Conservation (phyloP, 2,113 vertebrate genomes). For the Tamias sibiricus region DNA sequence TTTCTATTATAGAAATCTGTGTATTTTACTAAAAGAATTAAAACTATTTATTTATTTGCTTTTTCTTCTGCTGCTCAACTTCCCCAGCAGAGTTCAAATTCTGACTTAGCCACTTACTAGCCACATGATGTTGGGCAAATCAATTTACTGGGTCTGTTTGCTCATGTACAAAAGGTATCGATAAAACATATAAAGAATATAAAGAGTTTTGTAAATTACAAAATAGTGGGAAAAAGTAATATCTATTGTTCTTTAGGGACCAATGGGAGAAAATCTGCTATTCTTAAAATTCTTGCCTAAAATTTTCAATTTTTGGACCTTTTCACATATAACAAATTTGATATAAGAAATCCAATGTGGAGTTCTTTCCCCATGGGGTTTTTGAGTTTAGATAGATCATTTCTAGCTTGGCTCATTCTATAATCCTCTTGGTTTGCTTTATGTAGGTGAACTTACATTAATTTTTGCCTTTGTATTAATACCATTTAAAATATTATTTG, state of each 20-base stretch:
- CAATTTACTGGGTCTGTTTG: background rate
- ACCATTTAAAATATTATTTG: background rate
- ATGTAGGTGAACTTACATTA: background rate
- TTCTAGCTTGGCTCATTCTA: background rate
- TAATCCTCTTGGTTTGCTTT: background rate
- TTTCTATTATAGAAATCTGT: background rate
- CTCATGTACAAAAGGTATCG: background rate
- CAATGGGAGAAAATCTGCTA: background rate
- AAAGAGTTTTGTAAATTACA: background rate
- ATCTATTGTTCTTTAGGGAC: background rate
- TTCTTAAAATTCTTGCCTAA: background rate
- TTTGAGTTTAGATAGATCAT: background rate
- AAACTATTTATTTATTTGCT: background rate
- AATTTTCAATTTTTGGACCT: background rate
- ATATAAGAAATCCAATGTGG: too few species aligned
- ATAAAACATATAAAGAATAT: background rate
- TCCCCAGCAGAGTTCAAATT: background rate
- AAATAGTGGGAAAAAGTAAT: background rate
- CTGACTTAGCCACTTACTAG: background rate
- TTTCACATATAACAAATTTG: background rate
- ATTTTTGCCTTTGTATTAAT: conserved; percentile 13
- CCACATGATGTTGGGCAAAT: background rate
- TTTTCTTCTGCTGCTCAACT: background rate
- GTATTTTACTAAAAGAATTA: background rate
- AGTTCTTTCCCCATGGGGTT: background rate